Percentiles rank a stretch among this genome's conserved stretches.
Conservation (phyloP, 2,113 vertebrate genomes). For the Ciconia boyciana region DNA sequence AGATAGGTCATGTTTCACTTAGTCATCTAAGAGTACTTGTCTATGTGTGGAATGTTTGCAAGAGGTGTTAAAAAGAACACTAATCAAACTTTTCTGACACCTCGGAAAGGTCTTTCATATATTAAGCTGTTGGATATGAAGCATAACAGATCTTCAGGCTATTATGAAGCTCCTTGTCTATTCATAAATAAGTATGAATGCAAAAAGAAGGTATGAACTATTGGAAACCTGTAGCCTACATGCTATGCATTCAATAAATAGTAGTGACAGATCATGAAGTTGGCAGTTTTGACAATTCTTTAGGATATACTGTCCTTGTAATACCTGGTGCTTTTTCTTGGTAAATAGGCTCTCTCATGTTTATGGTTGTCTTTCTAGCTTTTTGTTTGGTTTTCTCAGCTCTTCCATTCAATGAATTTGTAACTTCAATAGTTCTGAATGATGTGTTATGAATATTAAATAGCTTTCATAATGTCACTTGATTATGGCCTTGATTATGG, state of each 20-base stretch:
- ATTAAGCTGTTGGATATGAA: background rate
- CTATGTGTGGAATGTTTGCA: background rate
- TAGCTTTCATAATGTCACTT: background rate
- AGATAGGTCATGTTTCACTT: background rate
- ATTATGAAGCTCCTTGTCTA: background rate
- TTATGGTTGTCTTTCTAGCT: background rate
- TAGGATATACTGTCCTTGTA: background rate
- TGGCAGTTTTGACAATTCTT: background rate
- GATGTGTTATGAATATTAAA: background rate
- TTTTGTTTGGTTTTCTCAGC: background rate
- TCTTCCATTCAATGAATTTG: background rate
- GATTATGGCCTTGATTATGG: background rate
- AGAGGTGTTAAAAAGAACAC: background rate
- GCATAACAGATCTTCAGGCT: background rate
- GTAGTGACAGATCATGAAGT: background rate
- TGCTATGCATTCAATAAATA: background rate
- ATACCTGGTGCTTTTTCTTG: background rate
- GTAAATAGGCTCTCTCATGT: background rate
- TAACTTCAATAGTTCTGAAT: background rate
- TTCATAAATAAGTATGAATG: background rate
- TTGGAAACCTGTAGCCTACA: background rate
- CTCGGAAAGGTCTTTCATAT: background rate
- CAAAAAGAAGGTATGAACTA: background rate
- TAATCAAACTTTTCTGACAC: background rate
- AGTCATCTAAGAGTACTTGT: background rate